A percentile compares a stretch with the other conserved stretches of the same genome.
Conservation (phyloP, 1,140 invertebrate species). For the Doryteuthis pealeii region DNA sequence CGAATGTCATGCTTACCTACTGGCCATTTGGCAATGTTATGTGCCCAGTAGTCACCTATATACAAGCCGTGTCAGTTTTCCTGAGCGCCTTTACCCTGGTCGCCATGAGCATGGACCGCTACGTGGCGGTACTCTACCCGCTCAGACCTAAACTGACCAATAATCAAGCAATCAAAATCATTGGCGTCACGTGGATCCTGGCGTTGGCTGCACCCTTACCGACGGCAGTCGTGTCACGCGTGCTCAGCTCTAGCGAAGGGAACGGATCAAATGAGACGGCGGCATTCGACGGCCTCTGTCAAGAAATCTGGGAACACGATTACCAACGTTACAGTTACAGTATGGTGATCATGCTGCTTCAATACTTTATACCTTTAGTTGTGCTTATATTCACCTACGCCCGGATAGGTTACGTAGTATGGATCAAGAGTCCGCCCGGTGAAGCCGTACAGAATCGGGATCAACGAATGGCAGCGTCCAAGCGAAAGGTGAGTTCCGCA, state of each 20-base stretch:
- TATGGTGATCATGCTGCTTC: conserved; percentile 75
- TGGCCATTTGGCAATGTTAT: conserved; percentile 90
- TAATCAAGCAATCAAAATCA: conserved; percentile 70
- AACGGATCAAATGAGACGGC: conserved; percentile 17
- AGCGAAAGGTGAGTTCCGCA: conserved; percentile 75
- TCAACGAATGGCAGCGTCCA: conserved; percentile 79
- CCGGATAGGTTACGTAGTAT: conserved; percentile 82
- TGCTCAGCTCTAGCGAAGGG: conserved; percentile 8
- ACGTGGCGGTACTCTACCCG: conserved; percentile 91
- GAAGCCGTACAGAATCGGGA: conserved; percentile 82
- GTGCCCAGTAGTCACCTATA: conserved; percentile 82
- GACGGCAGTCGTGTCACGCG: conserved; percentile 37
- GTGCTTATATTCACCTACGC: conserved; percentile 84
- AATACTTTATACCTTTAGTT: conserved; percentile 80
- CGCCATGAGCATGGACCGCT: conserved; percentile 94
- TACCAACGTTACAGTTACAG: conserved; percentile 69
- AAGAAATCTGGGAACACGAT: conserved; percentile 31
- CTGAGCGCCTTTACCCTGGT: conserved; percentile 90
- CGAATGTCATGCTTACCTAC: conserved; percentile 76
- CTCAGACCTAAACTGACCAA: conserved; percentile 77
- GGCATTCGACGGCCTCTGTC: conserved; percentile 29
- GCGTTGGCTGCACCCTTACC: conserved; percentile 39
- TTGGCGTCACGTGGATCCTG: conserved; percentile 75
- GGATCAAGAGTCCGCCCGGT: conserved; percentile 83
- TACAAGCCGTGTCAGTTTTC: conserved; percentile 91